Evolutionary conservation across 2,888 invertebrate species (phyloP).

Genomic region (Malacosoma neustria): DNA sequence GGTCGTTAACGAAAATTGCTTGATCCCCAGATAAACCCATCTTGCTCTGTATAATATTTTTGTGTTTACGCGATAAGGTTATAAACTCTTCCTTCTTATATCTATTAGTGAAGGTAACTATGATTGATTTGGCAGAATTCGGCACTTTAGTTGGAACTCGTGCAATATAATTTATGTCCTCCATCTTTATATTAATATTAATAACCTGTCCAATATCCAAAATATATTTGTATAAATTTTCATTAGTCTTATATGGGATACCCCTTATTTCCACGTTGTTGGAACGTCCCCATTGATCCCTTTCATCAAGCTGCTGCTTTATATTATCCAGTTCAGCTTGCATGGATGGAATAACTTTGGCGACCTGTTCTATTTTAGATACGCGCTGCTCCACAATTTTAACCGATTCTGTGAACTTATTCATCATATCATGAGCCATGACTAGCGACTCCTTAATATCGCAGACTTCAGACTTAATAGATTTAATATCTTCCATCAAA

Average conservation of each 20-base stretch:
- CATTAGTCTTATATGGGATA: neutral
- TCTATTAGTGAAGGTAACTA: slow-evolving; percentile 7
- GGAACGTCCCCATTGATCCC: slow-evolving; percentile 1
- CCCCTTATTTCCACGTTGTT: slow-evolving; percentile 3
- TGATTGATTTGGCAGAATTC: slow-evolving; percentile 6
- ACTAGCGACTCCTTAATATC: neutral
- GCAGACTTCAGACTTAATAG: neutral
- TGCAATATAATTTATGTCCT: slow-evolving; percentile 3
- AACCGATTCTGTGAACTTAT: neutral
- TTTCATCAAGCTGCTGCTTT: neutral
- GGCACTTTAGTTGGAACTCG: slow-evolving; percentile 7
- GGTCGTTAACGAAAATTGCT: slow-evolving; percentile 10
- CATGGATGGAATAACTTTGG: neutral
- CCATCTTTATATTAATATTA: neutral
- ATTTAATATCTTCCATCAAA: neutral
- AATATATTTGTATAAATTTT: slow-evolving; percentile 1
- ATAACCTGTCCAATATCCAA: slow-evolving; percentile 1
- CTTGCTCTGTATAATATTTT: neutral
- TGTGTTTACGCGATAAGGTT: slow-evolving; percentile 3
- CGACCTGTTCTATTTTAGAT: neutral
- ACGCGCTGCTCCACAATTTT: neutral
- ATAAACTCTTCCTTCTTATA: slow-evolving; percentile 11
- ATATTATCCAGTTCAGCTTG: neutral
- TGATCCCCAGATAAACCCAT: slow-evolving; percentile 5
- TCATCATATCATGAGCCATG: neutral